phyloP scores from a whole-genome alignment of 2,797 vertebrate genomes.

The Sitta carolinensis region DNA sequence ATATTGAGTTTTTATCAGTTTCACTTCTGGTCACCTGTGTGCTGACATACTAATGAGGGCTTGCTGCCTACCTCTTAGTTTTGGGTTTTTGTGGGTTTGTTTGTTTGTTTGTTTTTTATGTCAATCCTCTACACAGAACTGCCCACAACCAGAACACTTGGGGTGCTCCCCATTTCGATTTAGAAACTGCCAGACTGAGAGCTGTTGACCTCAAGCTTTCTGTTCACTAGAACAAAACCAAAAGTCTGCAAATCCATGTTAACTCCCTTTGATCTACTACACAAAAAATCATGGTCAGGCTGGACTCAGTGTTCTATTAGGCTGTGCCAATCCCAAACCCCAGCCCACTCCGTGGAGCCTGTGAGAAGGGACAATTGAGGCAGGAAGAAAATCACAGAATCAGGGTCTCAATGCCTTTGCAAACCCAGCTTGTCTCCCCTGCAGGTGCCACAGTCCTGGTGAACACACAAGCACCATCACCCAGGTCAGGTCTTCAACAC shows the following conservation, averaged over 20 bases:
- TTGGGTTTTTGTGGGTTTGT: too few relatives aligned
- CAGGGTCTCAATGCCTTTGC: background rate
- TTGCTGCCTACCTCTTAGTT: background rate
- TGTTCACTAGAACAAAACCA: background rate
- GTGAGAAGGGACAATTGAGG: background rate
- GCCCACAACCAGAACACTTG: background rate
- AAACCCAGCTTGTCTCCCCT: background rate
- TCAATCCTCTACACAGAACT: background rate
- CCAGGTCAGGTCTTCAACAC: background rate
- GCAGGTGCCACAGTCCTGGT: background rate
- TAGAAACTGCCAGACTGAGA: background rate
- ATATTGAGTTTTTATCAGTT: background rate
- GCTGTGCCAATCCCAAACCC: background rate
- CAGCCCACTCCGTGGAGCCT: accelerated
- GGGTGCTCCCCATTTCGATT: background rate
- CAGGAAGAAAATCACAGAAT: background rate
- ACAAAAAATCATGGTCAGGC: background rate
- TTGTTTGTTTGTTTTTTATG: background rate
- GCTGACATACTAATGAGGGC: background rate
- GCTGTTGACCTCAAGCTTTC: background rate
- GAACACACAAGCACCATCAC: background rate
- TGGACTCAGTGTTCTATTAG: background rate
- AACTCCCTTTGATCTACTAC: background rate
- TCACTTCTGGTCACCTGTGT: background rate
- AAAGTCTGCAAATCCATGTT: background rate